Percentiles rank a stretch among this genome's conserved stretches.
Evolutionary conservation across 2,797 vertebrate genomes (phyloP).

Genomic region (Cirrhinus mrigala): DNA sequence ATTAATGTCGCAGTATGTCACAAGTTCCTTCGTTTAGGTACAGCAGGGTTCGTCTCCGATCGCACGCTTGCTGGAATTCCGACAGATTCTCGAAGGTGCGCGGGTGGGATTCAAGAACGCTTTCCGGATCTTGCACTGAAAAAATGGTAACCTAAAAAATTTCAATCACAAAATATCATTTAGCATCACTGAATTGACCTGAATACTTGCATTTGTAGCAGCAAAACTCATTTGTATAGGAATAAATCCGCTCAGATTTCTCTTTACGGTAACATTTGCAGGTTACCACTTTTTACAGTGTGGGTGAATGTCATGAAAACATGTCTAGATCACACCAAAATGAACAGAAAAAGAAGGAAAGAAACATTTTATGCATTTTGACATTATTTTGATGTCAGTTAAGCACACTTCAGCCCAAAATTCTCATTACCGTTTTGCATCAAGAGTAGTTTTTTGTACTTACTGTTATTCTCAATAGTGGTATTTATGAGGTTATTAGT

Average conservation of each 20-base stretch:
- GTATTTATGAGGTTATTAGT: neutral
- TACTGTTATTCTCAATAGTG: neutral
- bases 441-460: neutral
- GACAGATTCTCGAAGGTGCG: conserved; percentile 31
- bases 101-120: conserved; percentile 7
- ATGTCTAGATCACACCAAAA: neutral
- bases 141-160: neutral
- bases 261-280: neutral
- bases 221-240: neutral
- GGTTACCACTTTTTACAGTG: neutral
- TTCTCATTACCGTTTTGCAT: neutral
- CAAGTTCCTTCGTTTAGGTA: conserved; percentile 5
- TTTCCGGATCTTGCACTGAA: neutral
- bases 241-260: neutral
- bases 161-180: neutral
- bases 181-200: neutral
- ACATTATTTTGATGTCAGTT: neutral
- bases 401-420: neutral
- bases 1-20: conserved; percentile 5
- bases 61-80: conserved; percentile 16
- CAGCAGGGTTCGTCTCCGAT: conserved; percentile 19
- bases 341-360: neutral
- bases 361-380: too few relatives aligned
- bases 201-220: neutral
- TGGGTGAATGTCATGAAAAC: neutral